Evolutionary conservation across 2,113 vertebrate genomes (phyloP).

Genomic region (Arvicanthis niloticus): DNA sequence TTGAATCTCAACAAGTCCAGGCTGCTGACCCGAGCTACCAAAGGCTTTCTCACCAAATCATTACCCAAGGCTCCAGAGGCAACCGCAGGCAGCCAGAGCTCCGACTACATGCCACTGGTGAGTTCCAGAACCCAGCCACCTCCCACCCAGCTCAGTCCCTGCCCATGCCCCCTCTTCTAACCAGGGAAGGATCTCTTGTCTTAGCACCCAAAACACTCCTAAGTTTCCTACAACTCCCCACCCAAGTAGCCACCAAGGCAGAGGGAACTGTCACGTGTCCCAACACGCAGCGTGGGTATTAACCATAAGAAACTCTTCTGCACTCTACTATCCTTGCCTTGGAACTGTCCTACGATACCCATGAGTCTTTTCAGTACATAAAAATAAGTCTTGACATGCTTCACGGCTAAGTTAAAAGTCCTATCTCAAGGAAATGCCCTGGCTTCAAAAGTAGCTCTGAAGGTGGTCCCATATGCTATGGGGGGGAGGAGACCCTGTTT

Average conservation of each 20-base stretch:
- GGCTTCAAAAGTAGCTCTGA: not conserved
- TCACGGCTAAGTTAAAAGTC: constrained; percentile 50
- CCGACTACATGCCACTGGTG: constrained; percentile 95
- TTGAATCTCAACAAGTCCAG: constrained; percentile 92
- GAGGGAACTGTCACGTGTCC: not conserved
- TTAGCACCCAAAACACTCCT: not conserved
- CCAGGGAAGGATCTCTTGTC: not conserved
- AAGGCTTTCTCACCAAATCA: constrained; percentile 93
- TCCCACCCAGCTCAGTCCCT: not conserved
- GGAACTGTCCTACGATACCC: not conserved
- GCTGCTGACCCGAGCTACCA: constrained; percentile 92
- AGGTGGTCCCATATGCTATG: fast-evolving
- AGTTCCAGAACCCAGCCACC: constrained; percentile 61
- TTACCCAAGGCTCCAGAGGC: constrained; percentile 79
- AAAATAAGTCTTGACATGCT: constrained; percentile 56
- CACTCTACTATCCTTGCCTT: not conserved
- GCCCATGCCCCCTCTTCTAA: fast-evolving
- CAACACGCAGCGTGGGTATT: not conserved
- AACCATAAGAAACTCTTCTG: not conserved
- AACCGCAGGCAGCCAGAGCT: constrained; percentile 89
- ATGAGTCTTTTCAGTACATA: constrained; percentile 52
- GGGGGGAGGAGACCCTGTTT: not conserved
- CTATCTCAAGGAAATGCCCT: not conserved
- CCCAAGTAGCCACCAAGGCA: not conserved
- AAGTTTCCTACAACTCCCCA: not conserved